These are phyloP conservation scores for Drosophila takahashii DNA, from an alignment of 1,140 invertebrate species.

Conservation along the genomic window DNA sequence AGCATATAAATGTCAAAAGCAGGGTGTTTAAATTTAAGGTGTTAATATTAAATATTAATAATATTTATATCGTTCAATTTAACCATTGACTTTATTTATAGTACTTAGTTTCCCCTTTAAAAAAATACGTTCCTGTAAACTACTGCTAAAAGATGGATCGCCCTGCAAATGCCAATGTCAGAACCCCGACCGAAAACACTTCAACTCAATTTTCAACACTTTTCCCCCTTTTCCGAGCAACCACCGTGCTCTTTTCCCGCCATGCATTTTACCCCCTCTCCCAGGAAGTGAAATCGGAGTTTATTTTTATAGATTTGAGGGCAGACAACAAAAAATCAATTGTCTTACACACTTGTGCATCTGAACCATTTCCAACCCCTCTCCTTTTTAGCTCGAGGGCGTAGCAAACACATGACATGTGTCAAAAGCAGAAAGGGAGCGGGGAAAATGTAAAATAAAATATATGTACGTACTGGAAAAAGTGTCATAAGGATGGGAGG, in stretches of 20 bases:
- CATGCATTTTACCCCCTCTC: slow-evolving; percentile 19
- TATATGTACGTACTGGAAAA: slow-evolving; percentile 63
- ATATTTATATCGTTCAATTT: too few species aligned
- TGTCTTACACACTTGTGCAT: slow-evolving; percentile 61
- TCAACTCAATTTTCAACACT: slow-evolving; percentile 62
- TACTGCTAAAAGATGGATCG: slow-evolving; percentile 29
- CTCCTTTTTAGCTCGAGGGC: slow-evolving; percentile 3
- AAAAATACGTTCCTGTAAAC: slow-evolving; percentile 1
- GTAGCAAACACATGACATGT: slow-evolving; percentile 63
- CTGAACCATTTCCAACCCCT: slow-evolving; percentile 8
- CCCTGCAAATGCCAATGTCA: slow-evolving; percentile 65
- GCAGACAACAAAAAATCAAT: slow-evolving; percentile 73
- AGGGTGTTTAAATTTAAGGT: neutral
- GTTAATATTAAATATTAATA: too few species aligned
- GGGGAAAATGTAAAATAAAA: slow-evolving; percentile 50
- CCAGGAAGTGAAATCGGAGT: slow-evolving; percentile 33
- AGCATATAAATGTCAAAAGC: neutral
- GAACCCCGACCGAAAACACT: slow-evolving; percentile 38
- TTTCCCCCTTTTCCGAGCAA: slow-evolving; percentile 24
- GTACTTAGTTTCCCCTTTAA: neutral
- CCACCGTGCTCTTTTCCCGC: slow-evolving; percentile 30
- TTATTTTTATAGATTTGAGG: slow-evolving; percentile 61
- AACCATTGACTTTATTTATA: neutral
- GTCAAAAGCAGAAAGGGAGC: slow-evolving; percentile 58
- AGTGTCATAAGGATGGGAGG: slow-evolving; percentile 70